Percentiles rank a stretch among this genome's conserved stretches.
phyloP scores from a whole-genome alignment of 2,888 invertebrate species.

The Eledona agricola region DNA sequence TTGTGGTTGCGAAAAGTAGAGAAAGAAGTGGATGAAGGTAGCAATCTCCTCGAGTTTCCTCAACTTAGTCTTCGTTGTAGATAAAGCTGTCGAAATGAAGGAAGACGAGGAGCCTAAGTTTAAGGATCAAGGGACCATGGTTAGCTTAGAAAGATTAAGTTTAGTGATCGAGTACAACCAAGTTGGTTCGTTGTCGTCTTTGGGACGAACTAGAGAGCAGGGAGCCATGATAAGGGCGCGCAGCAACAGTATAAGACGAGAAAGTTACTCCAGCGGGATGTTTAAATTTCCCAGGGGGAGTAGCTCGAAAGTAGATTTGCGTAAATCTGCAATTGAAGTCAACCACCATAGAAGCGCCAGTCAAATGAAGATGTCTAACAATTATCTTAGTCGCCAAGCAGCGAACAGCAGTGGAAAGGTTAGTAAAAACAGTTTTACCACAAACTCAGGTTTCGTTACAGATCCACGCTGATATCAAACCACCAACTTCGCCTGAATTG shows the following conservation, averaged over 20 bases:
- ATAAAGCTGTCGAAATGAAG: too few species aligned
- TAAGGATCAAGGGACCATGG: slow-evolving; percentile 75
- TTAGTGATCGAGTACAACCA: slow-evolving; percentile 80
- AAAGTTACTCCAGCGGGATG: slow-evolving; percentile 68
- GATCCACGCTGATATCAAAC: slow-evolving; percentile 33
- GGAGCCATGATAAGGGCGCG: slow-evolving; percentile 51
- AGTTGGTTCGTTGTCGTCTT: slow-evolving; percentile 76
- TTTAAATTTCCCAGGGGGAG: slow-evolving; percentile 63
- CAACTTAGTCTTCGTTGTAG: too few species aligned
- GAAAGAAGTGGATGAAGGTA: slow-evolving; percentile 37
- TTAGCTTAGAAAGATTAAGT: slow-evolving; percentile 76
- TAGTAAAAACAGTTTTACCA: slow-evolving; percentile 9
- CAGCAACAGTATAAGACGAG: slow-evolving; percentile 63
- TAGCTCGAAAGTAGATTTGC: slow-evolving; percentile 71
- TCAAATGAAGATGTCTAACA: slow-evolving; percentile 44
- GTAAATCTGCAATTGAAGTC: slow-evolving; percentile 76
- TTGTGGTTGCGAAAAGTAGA: slow-evolving; percentile 74
- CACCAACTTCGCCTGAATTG: slow-evolving; percentile 14
- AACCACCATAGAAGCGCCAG: slow-evolving; percentile 61
- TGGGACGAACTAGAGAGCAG: slow-evolving; percentile 66
- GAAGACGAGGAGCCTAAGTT: slow-evolving; percentile 67
- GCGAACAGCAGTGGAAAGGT: slow-evolving; percentile 44
- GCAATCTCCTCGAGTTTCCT: too few species aligned
- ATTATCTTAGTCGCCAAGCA: slow-evolving; percentile 38
- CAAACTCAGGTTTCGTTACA: slow-evolving; percentile 18